These are phyloP conservation scores for Pollenia amentaria DNA, from an alignment of 2,888 invertebrate genomes.

Conservation along the genomic window DNA sequence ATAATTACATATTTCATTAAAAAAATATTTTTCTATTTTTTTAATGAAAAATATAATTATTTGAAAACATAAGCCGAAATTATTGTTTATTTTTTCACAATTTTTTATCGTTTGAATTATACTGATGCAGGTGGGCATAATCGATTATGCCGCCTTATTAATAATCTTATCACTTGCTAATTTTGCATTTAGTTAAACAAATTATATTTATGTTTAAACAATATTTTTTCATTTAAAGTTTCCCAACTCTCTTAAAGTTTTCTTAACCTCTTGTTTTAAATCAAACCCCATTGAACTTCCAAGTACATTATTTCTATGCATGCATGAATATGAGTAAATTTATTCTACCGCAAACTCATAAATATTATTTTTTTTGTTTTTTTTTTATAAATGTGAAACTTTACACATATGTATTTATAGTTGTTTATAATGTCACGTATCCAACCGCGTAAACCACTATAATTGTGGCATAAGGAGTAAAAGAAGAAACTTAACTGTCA, in stretches of 20 bases:
- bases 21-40: no score
- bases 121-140: no score
- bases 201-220: no score
- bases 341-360: constrained; percentile 10
- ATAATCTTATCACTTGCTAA: no score
- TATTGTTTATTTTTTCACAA: no score
- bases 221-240: no score
- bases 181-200: no score
- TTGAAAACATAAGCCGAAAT: no score
- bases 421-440: constrained; percentile 68
- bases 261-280: not conserved
- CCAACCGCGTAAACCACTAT: constrained; percentile 58
- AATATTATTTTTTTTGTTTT: not conserved
- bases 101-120: no score
- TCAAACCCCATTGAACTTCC: not conserved
- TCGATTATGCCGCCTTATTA: no score
- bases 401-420: not conserved
- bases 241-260: not conserved
- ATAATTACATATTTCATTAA: no score
- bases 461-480: constrained; percentile 57
- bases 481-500: constrained; percentile 63
- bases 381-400: constrained; percentile 2
- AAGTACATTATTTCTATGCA: not conserved
- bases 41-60: no score
- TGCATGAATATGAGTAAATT: not conserved